Percentiles rank a stretch among this genome's conserved stretches.
These are phyloP conservation scores for Agrotis clavis DNA, from an alignment of 2,888 invertebrate species.

Conservation along the genomic window DNA sequence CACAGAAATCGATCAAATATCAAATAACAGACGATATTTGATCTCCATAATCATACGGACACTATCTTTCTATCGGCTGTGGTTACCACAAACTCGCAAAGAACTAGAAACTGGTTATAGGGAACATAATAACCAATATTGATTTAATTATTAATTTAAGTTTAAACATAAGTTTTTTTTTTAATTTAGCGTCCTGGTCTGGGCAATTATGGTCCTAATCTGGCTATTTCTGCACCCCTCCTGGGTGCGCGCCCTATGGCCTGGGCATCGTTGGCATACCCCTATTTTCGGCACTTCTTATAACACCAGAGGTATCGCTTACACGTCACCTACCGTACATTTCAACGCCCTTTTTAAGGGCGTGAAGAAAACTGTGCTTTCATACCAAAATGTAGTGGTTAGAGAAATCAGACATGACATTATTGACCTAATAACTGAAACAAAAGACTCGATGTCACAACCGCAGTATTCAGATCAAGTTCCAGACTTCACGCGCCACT, in stretches of 20 bases:
- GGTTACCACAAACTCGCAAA: conserved; percentile 18
- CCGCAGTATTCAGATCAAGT: conserved; percentile 48
- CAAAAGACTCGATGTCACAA: conserved; percentile 40
- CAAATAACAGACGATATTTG: conserved; percentile 13
- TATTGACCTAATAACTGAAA: conserved; percentile 55
- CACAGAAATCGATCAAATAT: conserved; percentile 17
- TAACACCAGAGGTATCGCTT: too few species aligned
- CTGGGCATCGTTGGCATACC: too few species aligned
- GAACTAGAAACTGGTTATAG: conserved; percentile 6
- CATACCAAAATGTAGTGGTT: too few species aligned
- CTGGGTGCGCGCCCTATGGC: too few species aligned
- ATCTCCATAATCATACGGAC: conserved; percentile 21
- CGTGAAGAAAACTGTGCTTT: too few species aligned
- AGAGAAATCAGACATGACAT: conserved; percentile 10
- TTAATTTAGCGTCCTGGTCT: too few species aligned
- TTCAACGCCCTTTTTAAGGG: too few species aligned
- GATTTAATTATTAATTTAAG: not conserved
- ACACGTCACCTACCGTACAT: too few species aligned
- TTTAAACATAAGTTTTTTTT: too few species aligned
- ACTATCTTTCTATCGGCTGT: conserved; percentile 23
- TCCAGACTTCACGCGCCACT: conserved; percentile 46
- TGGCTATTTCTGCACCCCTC: too few species aligned
- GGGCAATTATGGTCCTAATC: too few species aligned
- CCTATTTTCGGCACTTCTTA: too few species aligned
- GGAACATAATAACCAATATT: not conserved